Percentiles rank a stretch among this genome's conserved stretches.
Evolutionary conservation across 2,797 vertebrate genomes (phyloP).

Genomic region (Naso thynnoides): DNA sequence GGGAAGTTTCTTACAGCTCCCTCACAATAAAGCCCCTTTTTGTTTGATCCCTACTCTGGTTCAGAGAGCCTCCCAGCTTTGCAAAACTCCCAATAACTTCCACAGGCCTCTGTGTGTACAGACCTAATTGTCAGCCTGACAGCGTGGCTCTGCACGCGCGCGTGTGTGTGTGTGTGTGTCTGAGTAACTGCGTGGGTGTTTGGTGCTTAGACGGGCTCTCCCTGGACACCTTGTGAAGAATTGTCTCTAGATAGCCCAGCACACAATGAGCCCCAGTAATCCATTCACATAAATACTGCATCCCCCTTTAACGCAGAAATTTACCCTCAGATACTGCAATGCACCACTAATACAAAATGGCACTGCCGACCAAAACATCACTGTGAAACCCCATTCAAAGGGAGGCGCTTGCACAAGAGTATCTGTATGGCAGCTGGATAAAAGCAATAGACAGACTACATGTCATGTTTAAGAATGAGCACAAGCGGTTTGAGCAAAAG

Average conservation of each 20-base stretch:
- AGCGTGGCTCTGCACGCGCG: conserved; percentile 12
- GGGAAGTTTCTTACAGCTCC: conserved; percentile 13
- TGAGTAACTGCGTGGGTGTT: conserved; percentile 23
- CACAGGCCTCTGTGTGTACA: conserved; percentile 38
- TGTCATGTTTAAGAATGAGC: conserved; percentile 13
- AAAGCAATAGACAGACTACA: background rate
- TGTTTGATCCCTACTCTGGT: conserved; percentile 35
- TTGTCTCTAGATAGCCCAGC: conserved; percentile 59
- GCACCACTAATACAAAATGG: conserved; percentile 52
- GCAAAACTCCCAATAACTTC: conserved; percentile 31
- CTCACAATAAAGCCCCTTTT: conserved; percentile 15
- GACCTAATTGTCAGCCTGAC: conserved; percentile 45
- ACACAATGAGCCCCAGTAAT: conserved; percentile 69
- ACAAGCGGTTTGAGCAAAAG: background rate
- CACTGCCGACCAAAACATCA: conserved; percentile 27
- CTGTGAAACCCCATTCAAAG: conserved; percentile 4
- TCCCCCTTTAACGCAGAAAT: conserved; percentile 48
- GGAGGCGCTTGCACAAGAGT: background rate
- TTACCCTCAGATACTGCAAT: conserved; percentile 59
- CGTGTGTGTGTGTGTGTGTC: conserved; percentile 21
- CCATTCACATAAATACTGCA: conserved; percentile 74
- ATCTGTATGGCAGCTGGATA: background rate
- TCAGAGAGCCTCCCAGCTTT: conserved; percentile 25
- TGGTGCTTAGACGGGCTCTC: conserved; percentile 42
- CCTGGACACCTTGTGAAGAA: conserved; percentile 56